Evolutionary conservation across 2,113 vertebrate genomes (phyloP), one percentile per base, ranked within the genome.

Genomic region (Sorex araneus): DNA sequence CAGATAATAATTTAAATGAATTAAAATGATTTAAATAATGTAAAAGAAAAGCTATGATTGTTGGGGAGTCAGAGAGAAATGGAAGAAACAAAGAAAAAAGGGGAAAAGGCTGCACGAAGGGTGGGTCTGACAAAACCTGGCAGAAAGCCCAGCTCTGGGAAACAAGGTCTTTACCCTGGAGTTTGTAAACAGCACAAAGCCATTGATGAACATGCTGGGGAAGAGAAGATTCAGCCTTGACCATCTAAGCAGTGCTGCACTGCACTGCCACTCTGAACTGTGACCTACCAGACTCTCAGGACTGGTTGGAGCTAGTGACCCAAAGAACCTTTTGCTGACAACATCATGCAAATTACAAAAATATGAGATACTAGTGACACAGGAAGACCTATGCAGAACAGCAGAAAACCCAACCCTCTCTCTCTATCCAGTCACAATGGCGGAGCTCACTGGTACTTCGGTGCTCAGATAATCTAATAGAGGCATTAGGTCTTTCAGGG

Each of bases 91-190:
- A 74, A 69, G 30, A 9, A 74, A 77, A 63, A 66, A 13, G 12
- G 10, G 6, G 4, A 36, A 40, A 45, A 21, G 28, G 90, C 34
- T 54, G 76, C 67, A 63, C n/a, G 43, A 73, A 32, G 25, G 30
- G 18, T 63, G 60, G 32, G 67, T n/a, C 30, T 47, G 63, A 87
- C 12, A 43, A 27, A 81, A 32, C 8, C 21, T 93, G 69, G 85
- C 81, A 87, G 80, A 87, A 69, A 74, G 50, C 80, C 36, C 83
- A 85, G 73, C 47, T 67, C 34, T 86, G 64, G 28, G 69, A 73
- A 91, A 90, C 36, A 43, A 63, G 76, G 50, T 60, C 50, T 47
- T 84, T 3, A 1, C 23, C 40, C 18, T 67, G 54, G 84, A 50
- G 45, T 21, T 57, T 70, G n/a, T 60, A 74, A 84, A 91, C 15